These are phyloP conservation scores for Acronicta aceris DNA, from an alignment of 2,888 invertebrate species.

Conservation along the genomic window DNA sequence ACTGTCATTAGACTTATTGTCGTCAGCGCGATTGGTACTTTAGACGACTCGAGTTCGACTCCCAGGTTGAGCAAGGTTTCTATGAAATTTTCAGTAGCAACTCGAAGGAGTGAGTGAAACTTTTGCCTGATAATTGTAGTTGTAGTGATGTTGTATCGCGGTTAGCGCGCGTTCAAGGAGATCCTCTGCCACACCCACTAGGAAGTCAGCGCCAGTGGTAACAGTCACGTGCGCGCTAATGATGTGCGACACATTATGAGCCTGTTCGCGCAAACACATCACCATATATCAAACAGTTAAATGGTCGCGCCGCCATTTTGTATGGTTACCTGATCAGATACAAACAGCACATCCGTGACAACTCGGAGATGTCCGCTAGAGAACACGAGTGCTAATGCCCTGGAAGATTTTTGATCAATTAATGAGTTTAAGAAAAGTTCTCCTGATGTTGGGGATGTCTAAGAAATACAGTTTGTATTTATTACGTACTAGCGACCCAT, in stretches of 20 bases:
- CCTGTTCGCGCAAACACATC: constrained; percentile 35
- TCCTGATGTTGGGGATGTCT: no score
- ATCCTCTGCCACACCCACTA: constrained; percentile 70
- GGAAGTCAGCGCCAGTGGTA: constrained; percentile 58
- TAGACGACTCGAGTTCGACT: no score
- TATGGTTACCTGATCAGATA: constrained; percentile 4
- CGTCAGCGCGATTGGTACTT: no score
- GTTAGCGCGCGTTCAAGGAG: constrained; percentile 58
- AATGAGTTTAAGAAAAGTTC: no score
- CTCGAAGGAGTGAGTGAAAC: constrained; percentile 12
- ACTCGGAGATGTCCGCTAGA: neutral
- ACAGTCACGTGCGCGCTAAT: constrained; percentile 54
- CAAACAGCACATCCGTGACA: constrained; percentile 2
- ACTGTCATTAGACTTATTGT: no score
- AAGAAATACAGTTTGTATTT: no score
- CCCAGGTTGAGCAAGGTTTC: no score
- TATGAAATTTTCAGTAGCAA: no score
- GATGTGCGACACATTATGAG: constrained; percentile 50
- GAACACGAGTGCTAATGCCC: neutral
- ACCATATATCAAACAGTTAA: constrained; percentile 42
- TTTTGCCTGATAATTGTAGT: constrained; percentile 2
- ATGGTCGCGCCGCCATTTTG: constrained; percentile 43
- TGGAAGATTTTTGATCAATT: neutral
- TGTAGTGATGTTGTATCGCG: constrained; percentile 13
- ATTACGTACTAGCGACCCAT: no score